Conservation (phyloP, 2,113 vertebrate species). For the Prunella himalayana region DNA sequence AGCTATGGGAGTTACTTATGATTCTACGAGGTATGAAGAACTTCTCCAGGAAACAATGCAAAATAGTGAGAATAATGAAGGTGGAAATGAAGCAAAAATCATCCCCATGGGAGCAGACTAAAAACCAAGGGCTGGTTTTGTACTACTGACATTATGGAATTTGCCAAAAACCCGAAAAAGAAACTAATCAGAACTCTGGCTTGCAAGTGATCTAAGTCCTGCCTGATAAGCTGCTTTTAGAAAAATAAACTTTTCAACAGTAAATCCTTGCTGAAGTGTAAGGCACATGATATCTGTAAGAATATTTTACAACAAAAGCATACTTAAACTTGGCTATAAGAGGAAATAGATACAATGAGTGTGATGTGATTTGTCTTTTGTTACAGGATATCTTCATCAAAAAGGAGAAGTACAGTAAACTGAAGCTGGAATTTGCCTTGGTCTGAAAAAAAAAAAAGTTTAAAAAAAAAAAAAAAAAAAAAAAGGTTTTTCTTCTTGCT, state of each 20-base stretch:
- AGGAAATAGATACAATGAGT: neutral
- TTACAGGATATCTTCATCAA: neutral
- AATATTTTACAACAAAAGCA: neutral
- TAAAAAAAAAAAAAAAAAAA: neutral
- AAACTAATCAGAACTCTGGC: neutral
- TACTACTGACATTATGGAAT: neutral
- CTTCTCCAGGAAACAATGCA: neutral
- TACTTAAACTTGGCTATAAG: neutral
- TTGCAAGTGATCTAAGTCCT: neutral
- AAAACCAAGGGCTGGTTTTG: neutral
- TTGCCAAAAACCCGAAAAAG: neutral
- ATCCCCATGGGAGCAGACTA: neutral
- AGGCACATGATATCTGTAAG: neutral
- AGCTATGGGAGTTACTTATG: neutral
- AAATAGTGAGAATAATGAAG: neutral
- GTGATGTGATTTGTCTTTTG: constrained; percentile 27
- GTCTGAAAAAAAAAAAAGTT: neutral
- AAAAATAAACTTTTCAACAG: neutral
- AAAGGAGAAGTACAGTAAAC: constrained; percentile 6
- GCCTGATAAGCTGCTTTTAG: neutral
- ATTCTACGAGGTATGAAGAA: neutral
- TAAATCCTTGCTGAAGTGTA: neutral
- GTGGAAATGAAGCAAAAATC: neutral
- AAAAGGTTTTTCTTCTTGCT: neutral
- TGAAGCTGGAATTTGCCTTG: constrained; percentile 24